Base-by-base conservation (phyloP, 2,888 invertebrate species). In the Agrotis segetum region DNA sequence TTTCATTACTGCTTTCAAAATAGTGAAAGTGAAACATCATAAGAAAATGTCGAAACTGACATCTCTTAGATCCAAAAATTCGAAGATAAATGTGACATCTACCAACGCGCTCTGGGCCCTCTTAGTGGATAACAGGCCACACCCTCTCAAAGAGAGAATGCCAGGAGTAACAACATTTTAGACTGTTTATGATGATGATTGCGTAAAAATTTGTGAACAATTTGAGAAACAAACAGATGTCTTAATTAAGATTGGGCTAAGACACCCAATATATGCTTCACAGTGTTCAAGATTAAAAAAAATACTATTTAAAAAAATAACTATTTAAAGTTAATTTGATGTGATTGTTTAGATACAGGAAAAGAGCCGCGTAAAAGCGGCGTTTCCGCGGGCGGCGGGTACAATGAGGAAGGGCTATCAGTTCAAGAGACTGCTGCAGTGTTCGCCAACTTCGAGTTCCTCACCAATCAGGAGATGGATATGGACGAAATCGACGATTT, bases 371-470 rank as follows among this genome's bases (percentile, higher is more conserved):
- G 95, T 72, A 94, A 95, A 82, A 89, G 90, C 62, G 92, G 92
- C 29, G 89, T 88, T 60, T 89, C 93, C 2, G 84, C 91, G 29
- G 91, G 93, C 47, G 93, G 94, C 16, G 94, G 92, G 50, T 95
- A 93, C 87, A 94, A 92, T 68, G 96, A 95, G 52, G 96, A 95
- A 62, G 96, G 94, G 1, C 91, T 95, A 9, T 95, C 96, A 29
- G 94, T 94, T 56, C 95, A 96, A 76, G 96, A 97, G 88, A 98
- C 99, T 92, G 98, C 98, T 67, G 99, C 99, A 50, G 99, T 99
- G 71, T 98, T 99, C 97, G 99, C 99, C 66, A 99, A 99, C 93
- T 98, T 99, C 94, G 99, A 99, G 95, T 99, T 99, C 95, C 97
- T 99, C 82, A 97, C 98, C 74, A 97, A 98, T 87, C 97, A 98